phyloP scores from a whole-genome alignment of 2,113 vertebrate genomes.

The Microcebus ravelobensis region DNA sequence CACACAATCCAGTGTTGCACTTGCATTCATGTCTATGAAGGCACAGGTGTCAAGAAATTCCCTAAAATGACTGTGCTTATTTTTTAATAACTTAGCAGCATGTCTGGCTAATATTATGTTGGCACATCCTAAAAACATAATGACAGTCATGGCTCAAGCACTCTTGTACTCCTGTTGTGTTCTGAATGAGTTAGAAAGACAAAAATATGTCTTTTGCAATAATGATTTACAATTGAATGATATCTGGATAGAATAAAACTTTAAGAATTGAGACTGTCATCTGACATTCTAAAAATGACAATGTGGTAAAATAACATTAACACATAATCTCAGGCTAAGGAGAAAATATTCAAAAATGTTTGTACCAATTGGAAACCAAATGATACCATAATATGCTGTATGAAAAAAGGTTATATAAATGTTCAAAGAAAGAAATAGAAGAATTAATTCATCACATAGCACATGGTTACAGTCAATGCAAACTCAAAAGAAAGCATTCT shows the following conservation, averaged over 20 bases:
- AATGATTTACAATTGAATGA: constrained; percentile 43
- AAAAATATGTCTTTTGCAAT: constrained; percentile 20
- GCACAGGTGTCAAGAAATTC: not conserved
- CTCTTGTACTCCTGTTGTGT: constrained; percentile 1
- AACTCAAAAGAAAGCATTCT: constrained; percentile 42
- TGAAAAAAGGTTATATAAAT: not conserved
- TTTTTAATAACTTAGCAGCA: constrained; percentile 33
- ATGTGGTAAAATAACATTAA: not conserved
- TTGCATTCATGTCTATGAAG: not conserved
- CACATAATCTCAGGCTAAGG: not conserved
- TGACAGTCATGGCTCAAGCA: constrained; percentile 19
- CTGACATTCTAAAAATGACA: constrained; percentile 40
- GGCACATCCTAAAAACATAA: constrained; percentile 48
- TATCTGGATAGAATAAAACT: not conserved
- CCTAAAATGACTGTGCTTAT: constrained; percentile 37
- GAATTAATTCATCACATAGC: not conserved
- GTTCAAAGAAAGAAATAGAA: constrained; percentile 15
- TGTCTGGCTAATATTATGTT: constrained; percentile 23
- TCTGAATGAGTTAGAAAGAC: not conserved
- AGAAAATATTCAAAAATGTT: constrained; percentile 51
- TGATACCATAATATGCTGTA: constrained; percentile 9
- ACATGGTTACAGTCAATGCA: not conserved
- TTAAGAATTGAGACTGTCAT: constrained; percentile 21
- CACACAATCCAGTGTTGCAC: not conserved
- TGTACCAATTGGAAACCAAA: constrained; percentile 42